phyloP scores from a whole-genome alignment of 2,797 vertebrate genomes.

The Manis pentadactyla region DNA sequence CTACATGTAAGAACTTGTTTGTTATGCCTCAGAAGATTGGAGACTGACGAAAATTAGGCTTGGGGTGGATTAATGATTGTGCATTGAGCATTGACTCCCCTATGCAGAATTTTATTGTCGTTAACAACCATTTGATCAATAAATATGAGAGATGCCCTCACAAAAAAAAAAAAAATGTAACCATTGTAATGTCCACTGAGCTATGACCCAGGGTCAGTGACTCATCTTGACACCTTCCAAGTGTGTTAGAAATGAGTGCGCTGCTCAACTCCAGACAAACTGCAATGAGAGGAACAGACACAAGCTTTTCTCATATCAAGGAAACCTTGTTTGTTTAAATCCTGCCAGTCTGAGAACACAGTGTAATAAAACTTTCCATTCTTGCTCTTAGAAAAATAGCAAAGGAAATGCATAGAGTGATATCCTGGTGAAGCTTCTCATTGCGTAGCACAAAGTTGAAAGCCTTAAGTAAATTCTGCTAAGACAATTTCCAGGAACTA shows the following conservation, averaged over 20 bases:
- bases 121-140: no score
- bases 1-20: no score
- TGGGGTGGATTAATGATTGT: no score
- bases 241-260: neutral
- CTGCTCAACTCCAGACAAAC: neutral
- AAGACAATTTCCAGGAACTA: conserved; percentile 57
- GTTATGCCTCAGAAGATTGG: no score
- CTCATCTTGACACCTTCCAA: neutral
- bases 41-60: no score
- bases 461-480: conserved; percentile 67
- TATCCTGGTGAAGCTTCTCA: conserved; percentile 61
- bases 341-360: conserved; percentile 38
- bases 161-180: no score
- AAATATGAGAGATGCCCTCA: no score
- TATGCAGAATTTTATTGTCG: no score
- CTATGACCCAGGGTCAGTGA: neutral
- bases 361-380: conserved; percentile 54
- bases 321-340: conserved; percentile 66
- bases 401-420: conserved; percentile 59
- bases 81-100: no score
- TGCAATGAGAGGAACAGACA: conserved; percentile 18
- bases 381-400: conserved; percentile 61
- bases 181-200: neutral
- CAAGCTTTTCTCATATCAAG: conserved; percentile 44
- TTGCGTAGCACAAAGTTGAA: conserved; percentile 47